Conservation (phyloP, 2,888 invertebrate species). For the Protodeltote pygarga region DNA sequence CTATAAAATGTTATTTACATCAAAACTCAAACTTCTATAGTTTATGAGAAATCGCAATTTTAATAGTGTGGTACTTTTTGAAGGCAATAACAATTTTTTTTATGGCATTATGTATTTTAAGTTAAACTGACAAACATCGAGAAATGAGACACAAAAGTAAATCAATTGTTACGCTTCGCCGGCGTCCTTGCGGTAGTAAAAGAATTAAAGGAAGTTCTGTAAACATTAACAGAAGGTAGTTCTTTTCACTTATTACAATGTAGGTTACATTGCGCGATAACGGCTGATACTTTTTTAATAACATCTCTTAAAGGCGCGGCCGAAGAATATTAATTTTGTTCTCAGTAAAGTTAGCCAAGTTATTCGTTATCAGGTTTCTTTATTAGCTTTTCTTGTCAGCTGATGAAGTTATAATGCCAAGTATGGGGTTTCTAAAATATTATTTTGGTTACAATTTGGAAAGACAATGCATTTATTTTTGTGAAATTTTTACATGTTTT, state of each 20-base stretch:
- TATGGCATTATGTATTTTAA: too few relatives aligned
- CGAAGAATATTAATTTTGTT: conserved; percentile 48
- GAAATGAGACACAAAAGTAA: too few relatives aligned
- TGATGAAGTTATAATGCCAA: conserved; percentile 29
- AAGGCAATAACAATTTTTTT: too few relatives aligned
- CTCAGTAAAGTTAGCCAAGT: conserved; percentile 32
- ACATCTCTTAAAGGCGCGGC: conserved; percentile 28
- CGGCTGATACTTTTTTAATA: conserved; percentile 51
- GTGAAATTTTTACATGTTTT: not conserved
- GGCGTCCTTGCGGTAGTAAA: too few relatives aligned
- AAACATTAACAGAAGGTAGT: too few relatives aligned
- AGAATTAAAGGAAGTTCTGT: too few relatives aligned
- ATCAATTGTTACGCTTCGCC: too few relatives aligned
- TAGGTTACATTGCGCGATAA: conserved; percentile 33
- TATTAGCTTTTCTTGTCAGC: conserved; percentile 39
- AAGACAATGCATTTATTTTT: not conserved
- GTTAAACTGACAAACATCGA: too few relatives aligned
- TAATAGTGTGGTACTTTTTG: too few relatives aligned
- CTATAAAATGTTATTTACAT: too few relatives aligned
- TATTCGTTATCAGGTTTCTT: conserved; percentile 30
- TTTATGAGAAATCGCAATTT: too few relatives aligned
- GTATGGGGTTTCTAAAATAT: conserved; percentile 16
- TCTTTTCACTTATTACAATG: conserved; percentile 36
- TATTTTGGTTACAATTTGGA: not conserved
- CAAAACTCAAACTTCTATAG: too few relatives aligned